These are phyloP conservation scores for Drosophila willistoni DNA, from an alignment of 1,140 invertebrate genomes.

Conservation along the genomic window DNA sequence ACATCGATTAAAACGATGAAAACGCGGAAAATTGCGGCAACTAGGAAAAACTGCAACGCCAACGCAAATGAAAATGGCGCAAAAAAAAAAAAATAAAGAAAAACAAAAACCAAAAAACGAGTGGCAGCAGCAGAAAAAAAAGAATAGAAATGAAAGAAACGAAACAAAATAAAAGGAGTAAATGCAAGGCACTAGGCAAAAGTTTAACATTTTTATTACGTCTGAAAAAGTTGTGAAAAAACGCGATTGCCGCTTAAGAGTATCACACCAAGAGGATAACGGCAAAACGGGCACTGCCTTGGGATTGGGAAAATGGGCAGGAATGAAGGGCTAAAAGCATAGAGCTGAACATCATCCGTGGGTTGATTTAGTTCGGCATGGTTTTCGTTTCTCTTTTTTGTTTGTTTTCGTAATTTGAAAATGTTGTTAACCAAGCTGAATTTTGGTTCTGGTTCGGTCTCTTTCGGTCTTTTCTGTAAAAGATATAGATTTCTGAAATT, in stretches of 20 bases:
- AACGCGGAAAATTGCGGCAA: conserved; percentile 80
- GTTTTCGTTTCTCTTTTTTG: conserved; percentile 38
- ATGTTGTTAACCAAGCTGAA: conserved; percentile 47
- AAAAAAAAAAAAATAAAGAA: conserved; percentile 13
- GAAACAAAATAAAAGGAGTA: conserved; percentile 29
- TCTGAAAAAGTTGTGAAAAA: conserved; percentile 76
- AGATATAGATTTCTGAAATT: too few relatives aligned
- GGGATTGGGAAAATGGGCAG: not conserved
- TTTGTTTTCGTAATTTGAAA: conserved; percentile 71
- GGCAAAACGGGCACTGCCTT: not conserved
- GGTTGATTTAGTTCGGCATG: conserved; percentile 58
- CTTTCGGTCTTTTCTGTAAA: too few relatives aligned
- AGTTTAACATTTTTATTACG: conserved; percentile 79
- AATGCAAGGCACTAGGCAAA: conserved; percentile 55
- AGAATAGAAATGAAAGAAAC: conserved; percentile 12
- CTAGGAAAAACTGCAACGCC: conserved; percentile 73
- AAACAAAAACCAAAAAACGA: conserved; percentile 14
- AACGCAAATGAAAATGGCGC: conserved; percentile 75
- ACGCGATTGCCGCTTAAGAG: conserved; percentile 78
- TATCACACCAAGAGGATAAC: conserved; percentile 34
- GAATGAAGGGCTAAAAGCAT: not conserved
- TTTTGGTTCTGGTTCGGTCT: too few relatives aligned
- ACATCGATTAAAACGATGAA: conserved; percentile 82
- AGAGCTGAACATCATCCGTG: conserved; percentile 44
- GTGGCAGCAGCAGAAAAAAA: conserved; percentile 28